phyloP scores from a whole-genome alignment of 1,140 invertebrate species.

The Scaptomyza graminum region DNA sequence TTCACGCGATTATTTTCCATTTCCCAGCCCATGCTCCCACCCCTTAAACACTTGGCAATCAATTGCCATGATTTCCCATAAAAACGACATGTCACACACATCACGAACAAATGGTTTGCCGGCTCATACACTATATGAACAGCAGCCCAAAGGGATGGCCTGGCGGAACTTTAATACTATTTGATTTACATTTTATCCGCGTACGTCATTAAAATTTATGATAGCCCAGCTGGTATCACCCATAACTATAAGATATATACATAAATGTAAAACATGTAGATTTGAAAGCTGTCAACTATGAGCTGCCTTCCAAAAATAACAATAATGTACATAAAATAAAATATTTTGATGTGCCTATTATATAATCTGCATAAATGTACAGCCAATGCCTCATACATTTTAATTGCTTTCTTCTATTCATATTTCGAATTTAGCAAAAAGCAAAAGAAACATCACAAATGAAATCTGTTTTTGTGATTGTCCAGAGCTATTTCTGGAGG shows the following conservation, averaged over 20 bases:
- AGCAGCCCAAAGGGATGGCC: conserved; percentile 53
- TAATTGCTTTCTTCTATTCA: too few species aligned
- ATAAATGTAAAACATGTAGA: not conserved
- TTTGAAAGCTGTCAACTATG: not conserved
- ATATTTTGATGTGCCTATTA: not conserved
- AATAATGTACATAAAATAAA: not conserved
- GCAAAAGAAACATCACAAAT: too few species aligned
- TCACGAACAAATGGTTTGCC: conserved; percentile 10
- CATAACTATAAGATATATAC: conserved; percentile 21
- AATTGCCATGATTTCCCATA: conserved; percentile 79
- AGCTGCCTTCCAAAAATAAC: not conserved
- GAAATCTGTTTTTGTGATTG: too few species aligned
- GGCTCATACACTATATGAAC: not conserved
- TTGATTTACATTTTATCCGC: conserved; percentile 76
- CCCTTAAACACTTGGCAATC: conserved; percentile 56
- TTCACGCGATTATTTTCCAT: conserved; percentile 61
- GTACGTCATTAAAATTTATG: conserved; percentile 75
- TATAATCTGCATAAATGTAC: too few species aligned
- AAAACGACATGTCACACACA: conserved; percentile 70
- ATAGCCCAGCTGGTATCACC: conserved; percentile 56
- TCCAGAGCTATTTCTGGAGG: too few species aligned
- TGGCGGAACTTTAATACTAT: conserved; percentile 65
- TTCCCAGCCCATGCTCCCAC: not conserved
- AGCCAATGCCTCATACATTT: too few species aligned
- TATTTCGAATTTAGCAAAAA: too few species aligned